These are phyloP conservation scores for Callaeas wilsoni DNA, from an alignment of 2,113 vertebrate species.

Conservation along the genomic window DNA sequence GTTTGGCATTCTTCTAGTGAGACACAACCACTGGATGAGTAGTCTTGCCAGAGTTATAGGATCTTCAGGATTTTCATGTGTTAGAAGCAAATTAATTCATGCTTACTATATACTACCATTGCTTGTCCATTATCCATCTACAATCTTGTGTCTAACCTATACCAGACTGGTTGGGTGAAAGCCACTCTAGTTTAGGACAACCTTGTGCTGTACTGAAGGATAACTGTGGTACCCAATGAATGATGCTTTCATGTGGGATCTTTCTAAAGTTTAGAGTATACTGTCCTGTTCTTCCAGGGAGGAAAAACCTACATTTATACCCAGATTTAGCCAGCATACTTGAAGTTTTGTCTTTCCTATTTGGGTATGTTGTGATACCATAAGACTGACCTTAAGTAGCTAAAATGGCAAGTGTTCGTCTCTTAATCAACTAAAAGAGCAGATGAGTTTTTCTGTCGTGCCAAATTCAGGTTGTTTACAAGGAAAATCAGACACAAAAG, in stretches of 20 bases:
- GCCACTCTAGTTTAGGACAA: background rate
- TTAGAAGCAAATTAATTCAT: background rate
- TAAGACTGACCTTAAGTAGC: background rate
- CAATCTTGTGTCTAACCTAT: background rate
- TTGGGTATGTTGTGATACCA: background rate
- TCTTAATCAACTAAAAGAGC: background rate
- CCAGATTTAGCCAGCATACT: background rate
- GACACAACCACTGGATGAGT: background rate
- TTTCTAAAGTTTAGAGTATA: background rate
- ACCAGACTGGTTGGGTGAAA: background rate
- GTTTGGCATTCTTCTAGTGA: background rate
- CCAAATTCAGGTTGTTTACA: background rate
- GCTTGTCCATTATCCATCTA: background rate
- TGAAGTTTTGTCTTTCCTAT: background rate
- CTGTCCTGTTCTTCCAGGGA: background rate
- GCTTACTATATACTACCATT: background rate
- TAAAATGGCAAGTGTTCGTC: background rate
- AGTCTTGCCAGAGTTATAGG: background rate
- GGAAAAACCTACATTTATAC: rapidly evolving
- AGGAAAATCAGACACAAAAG: background rate
- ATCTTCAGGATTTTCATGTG: background rate
- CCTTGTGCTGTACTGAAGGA: background rate
- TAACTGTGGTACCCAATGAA: background rate
- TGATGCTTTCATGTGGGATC: background rate
- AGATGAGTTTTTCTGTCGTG: background rate